These are phyloP conservation scores for Sapajus apella DNA, from an alignment of 2,113 vertebrate genomes.

Conservation along the genomic window DNA sequence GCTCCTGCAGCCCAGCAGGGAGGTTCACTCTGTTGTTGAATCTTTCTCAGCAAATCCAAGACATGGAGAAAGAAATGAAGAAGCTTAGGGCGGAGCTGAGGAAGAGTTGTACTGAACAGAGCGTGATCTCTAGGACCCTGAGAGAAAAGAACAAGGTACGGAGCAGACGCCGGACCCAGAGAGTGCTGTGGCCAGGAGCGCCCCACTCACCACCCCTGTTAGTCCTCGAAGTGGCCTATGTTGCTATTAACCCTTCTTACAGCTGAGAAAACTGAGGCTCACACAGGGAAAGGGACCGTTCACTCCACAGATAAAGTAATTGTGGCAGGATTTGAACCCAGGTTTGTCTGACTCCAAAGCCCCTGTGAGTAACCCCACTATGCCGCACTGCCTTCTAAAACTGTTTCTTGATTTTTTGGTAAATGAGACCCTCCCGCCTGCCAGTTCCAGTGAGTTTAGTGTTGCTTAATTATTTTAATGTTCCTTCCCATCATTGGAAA, in stretches of 20 bases:
- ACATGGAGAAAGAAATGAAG: slow-evolving; percentile 71
- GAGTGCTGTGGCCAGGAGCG: accelerated
- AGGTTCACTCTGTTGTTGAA: slow-evolving; percentile 16
- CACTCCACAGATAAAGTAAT: not conserved
- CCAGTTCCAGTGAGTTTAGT: not conserved
- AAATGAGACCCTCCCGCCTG: not conserved
- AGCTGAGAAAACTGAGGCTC: not conserved
- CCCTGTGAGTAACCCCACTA: accelerated
- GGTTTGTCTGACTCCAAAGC: not conserved
- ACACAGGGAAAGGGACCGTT: not conserved
- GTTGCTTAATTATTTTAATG: not conserved
- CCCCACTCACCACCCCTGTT: accelerated
- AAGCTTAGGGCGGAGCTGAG: slow-evolving; percentile 64
- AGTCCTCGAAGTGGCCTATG: not conserved
- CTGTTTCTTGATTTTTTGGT: no score
- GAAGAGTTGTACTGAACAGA: slow-evolving; percentile 45
- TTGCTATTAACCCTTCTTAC: not conserved
- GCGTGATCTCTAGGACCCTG: slow-evolving; percentile 22
- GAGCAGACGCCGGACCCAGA: accelerated
- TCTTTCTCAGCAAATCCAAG: slow-evolving; percentile 73
- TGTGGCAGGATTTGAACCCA: not conserved
- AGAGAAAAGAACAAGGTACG: slow-evolving; percentile 71
- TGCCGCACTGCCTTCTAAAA: not conserved
- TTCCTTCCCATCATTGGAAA: not conserved
- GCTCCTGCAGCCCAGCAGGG: accelerated